Base-by-base conservation (phyloP, 2,888 invertebrate species). In the Pemphredon lugubris region DNA sequence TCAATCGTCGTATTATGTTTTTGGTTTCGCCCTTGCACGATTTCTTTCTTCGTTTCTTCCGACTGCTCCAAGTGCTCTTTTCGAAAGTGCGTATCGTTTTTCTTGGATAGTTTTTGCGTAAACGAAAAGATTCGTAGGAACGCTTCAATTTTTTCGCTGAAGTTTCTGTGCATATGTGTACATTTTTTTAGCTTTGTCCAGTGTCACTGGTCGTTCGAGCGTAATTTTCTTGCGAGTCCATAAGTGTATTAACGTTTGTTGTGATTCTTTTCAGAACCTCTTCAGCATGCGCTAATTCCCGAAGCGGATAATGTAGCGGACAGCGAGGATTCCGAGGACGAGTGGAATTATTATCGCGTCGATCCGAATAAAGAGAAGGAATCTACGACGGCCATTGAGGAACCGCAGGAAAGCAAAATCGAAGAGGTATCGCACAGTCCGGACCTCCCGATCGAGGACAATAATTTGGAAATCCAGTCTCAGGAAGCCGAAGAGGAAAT, bases 301-400 rank as follows among this genome's bases (percentile, higher is more conserved):
- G 90, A 89, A 89, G 92, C 92, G 90, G 94, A 94, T 91, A 94
- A 94, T 93, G 93, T 93, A 93, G 94, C 92, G 87, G 94, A 94
- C 90, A 94, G 94, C 85, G 94, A 94, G 82, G 95, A 95, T 81
- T 94, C 95, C 80, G 96, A 96, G 91, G 96, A 96, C 93, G 96
- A 96, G 94, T 96, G 95, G 96, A 95, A 96, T 90, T 96, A 95
- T 89, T 94, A 93, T 90, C 93, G 93, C 87, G 93, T 93, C 82
- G 94, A 93, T 85, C 91, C 91, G 64, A 92, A 93, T 81, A 93
- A 93, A 88, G 93, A 92, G 86, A 92, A 92, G 83, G 92, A 92
- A 11, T 26, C 67, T 9, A 4, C 64, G 1, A 44, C 71, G 21
- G 45, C 79, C 14, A 66, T 71, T 11, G 70, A 65, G 47, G 68